phyloP scores from a whole-genome alignment of 2,888 invertebrate genomes.

The Parasteatoda lunata region DNA sequence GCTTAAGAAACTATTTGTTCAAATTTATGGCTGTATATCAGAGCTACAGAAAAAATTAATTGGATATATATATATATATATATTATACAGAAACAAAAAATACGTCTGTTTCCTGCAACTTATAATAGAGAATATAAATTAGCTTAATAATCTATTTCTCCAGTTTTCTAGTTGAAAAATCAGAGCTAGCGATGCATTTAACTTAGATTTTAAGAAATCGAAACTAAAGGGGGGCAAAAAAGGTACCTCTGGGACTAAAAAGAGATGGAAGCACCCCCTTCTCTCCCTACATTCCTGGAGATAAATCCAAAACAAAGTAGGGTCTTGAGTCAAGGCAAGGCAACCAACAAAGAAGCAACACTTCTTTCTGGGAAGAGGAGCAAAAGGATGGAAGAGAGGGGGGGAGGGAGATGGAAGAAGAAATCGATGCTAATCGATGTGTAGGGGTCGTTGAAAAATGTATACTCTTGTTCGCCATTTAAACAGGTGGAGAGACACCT shows the following conservation, averaged over 20 bases:
- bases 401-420: conserved; percentile 14
- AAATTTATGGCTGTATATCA: too few species aligned
- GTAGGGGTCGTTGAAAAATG: conserved; percentile 57
- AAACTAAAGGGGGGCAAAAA: neutral
- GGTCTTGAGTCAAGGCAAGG: neutral
- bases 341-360: conserved; percentile 31
- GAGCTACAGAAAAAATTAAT: too few species aligned
- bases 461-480: conserved; percentile 28
- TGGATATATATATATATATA: too few species aligned
- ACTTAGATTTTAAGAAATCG: neutral
- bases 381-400: neutral
- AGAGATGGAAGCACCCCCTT: neutral
- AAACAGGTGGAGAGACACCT: conserved; percentile 52
- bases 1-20: too few species aligned
- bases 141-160: too few species aligned
- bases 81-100: too few species aligned
- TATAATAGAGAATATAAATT: too few species aligned
- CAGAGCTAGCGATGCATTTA: neutral
- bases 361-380: neutral
- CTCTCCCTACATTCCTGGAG: conserved; percentile 10
- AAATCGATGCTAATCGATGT: conserved; percentile 62
- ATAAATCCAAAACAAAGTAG: conserved; percentile 45
- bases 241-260: neutral
- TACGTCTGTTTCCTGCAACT: too few species aligned
- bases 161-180: too few species aligned